Evolutionary conservation across 2,797 vertebrate species (phyloP).

Genomic region (Schizopygopsis malacanthus): DNA sequence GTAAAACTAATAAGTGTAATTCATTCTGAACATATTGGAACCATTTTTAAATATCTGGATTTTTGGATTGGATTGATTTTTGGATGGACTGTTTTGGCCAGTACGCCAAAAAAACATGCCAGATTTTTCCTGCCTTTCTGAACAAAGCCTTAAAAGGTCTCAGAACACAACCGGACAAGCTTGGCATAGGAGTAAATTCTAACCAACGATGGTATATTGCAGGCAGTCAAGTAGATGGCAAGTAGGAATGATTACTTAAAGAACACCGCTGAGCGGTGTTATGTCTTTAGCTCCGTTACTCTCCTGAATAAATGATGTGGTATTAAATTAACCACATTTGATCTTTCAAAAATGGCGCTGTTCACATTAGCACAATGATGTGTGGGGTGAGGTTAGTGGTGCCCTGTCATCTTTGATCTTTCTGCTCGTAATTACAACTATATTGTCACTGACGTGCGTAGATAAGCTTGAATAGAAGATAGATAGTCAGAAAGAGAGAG

Average conservation of each 20-base stretch:
- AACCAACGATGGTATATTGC: background rate
- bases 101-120: background rate
- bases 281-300: slow-evolving; percentile 17
- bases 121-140: background rate
- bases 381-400: background rate
- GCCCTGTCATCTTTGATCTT: background rate
- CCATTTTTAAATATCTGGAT: background rate
- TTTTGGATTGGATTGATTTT: background rate
- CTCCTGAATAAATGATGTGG: slow-evolving; percentile 44
- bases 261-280: background rate
- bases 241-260: slow-evolving; percentile 33
- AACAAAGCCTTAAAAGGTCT: slow-evolving; percentile 1
- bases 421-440: background rate
- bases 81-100: background rate
- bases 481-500: background rate
- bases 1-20: background rate
- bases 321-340: slow-evolving; percentile 18
- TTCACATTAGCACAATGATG: slow-evolving; percentile 29
- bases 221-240: slow-evolving; percentile 6
- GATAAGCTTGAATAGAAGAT: background rate
- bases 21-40: background rate
- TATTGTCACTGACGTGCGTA: background rate
- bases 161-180: background rate
- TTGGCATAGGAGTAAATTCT: background rate
- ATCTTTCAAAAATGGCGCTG: slow-evolving; percentile 18